A percentile compares a stretch with the other conserved stretches of the same genome.
phyloP scores from a whole-genome alignment of 2,797 vertebrate species.

The Perdix hodgsoniae region DNA sequence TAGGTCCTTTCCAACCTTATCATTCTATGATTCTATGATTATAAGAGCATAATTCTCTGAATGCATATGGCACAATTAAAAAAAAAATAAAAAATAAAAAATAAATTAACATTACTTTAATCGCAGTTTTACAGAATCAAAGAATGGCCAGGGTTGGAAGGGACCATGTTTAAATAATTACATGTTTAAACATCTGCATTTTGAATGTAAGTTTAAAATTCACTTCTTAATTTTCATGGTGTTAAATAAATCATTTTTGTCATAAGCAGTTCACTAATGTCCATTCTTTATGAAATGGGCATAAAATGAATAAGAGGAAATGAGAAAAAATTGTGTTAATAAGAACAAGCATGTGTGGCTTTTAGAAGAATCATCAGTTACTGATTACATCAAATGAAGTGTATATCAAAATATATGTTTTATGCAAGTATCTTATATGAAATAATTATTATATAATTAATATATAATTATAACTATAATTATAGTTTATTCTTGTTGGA shows the following conservation, averaged over 20 bases:
- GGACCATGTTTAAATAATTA: too few relatives aligned
- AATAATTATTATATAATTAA: too few relatives aligned
- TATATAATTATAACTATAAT: too few relatives aligned
- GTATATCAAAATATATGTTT: not conserved
- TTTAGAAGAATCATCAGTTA: not conserved
- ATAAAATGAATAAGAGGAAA: not conserved
- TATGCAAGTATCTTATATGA: not conserved
- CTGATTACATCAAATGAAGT: not conserved
- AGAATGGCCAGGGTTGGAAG: too few relatives aligned
- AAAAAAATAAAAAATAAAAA: not conserved
- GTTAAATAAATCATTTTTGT: not conserved
- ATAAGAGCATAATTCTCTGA: not conserved
- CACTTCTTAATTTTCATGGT: not conserved
- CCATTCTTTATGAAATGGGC: not conserved
- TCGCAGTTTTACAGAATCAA: not conserved
- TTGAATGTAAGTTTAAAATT: not conserved
- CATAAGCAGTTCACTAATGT: not conserved
- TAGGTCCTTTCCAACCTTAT: too few relatives aligned
- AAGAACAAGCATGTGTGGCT: accelerated
- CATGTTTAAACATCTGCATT: not conserved
- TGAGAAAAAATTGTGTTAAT: not conserved
- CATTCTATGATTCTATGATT: not conserved
- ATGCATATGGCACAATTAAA: not conserved
- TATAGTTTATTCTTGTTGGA: not conserved
- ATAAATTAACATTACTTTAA: not conserved